These are phyloP conservation scores for Boloria selene DNA, from an alignment of 2,888 invertebrate species.

Conservation along the genomic window DNA sequence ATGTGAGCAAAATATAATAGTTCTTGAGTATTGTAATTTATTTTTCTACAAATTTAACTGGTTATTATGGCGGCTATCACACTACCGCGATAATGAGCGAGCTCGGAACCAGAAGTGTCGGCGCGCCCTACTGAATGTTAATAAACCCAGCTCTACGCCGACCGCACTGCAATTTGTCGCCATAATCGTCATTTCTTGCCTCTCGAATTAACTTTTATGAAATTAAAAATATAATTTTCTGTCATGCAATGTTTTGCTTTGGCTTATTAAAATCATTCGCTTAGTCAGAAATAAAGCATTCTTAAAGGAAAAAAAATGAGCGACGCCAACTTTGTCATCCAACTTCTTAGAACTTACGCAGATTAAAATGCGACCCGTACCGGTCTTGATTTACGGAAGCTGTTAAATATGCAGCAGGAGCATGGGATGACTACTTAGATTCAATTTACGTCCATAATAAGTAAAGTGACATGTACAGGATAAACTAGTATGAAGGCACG, in stretches of 20 bases:
- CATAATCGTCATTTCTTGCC: conserved; percentile 69
- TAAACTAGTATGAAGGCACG: conserved; percentile 69
- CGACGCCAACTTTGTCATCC: conserved; percentile 37
- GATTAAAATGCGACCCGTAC: conserved; percentile 54
- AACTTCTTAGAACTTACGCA: conserved; percentile 41
- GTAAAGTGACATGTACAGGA: conserved; percentile 57
- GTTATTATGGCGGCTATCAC: conserved; percentile 26
- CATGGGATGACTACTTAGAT: conserved; percentile 54
- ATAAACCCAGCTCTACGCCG: conserved; percentile 44
- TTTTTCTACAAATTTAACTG: conserved; percentile 24
- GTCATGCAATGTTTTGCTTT: conserved; percentile 36
- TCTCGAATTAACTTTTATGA: conserved; percentile 65
- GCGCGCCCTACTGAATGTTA: conserved; percentile 56
- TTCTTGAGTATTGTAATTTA: conserved; percentile 11
- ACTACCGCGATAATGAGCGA: conserved; percentile 47
- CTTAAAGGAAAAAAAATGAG: conserved; percentile 21
- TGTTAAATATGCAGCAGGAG: conserved; percentile 58
- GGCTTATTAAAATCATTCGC: conserved; percentile 22
- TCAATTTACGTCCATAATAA: conserved; percentile 66
- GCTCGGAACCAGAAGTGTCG: conserved; percentile 39
- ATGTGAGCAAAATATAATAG: conserved; percentile 7
- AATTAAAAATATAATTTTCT: conserved; percentile 48
- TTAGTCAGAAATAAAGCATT: conserved; percentile 3
- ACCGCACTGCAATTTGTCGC: conserved; percentile 69
- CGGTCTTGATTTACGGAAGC: conserved; percentile 60